Conservation (phyloP, 2,888 invertebrate genomes). For the Crepidodera aurea region DNA sequence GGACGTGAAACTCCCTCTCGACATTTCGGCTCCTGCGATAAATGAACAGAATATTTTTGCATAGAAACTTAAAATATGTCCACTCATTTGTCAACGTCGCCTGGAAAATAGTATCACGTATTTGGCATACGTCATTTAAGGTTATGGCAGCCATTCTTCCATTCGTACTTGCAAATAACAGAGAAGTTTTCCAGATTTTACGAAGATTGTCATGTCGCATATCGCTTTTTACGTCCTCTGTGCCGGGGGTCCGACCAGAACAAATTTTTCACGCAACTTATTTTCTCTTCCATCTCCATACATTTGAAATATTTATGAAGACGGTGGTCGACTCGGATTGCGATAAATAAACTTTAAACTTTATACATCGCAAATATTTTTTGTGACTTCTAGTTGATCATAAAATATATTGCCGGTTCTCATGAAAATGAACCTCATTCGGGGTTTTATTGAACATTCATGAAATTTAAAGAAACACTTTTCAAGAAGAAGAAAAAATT, state of each 20-base stretch:
- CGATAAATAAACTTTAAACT: background rate
- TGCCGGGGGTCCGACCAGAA: constrained; percentile 2
- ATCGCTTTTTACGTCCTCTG: constrained; percentile 46
- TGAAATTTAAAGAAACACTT: no score
- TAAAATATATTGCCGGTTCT: no score
- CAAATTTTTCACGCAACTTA: constrained; percentile 6
- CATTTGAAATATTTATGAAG: constrained; percentile 15
- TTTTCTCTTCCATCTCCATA: background rate
- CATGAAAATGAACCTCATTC: no score
- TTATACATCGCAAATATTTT: background rate
- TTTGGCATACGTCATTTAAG: constrained; percentile 51
- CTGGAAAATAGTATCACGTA: constrained; percentile 54
- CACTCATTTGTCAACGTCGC: constrained; percentile 52
- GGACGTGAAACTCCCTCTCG: constrained; percentile 45
- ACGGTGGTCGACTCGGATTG: background rate
- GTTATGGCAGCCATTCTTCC: constrained; percentile 50
- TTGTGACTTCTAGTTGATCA: no score
- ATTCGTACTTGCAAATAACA: constrained; percentile 53
- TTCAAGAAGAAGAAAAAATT: no score
- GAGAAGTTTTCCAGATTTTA: constrained; percentile 52
- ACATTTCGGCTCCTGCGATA: constrained; percentile 42
- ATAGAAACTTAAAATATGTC: constrained; percentile 47
- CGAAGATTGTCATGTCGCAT: constrained; percentile 53
- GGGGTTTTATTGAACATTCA: no score
- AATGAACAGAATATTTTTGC: constrained; percentile 45